phyloP scores from a whole-genome alignment of 2,888 invertebrate species.

The Peribatodes rhomboidaria region DNA sequence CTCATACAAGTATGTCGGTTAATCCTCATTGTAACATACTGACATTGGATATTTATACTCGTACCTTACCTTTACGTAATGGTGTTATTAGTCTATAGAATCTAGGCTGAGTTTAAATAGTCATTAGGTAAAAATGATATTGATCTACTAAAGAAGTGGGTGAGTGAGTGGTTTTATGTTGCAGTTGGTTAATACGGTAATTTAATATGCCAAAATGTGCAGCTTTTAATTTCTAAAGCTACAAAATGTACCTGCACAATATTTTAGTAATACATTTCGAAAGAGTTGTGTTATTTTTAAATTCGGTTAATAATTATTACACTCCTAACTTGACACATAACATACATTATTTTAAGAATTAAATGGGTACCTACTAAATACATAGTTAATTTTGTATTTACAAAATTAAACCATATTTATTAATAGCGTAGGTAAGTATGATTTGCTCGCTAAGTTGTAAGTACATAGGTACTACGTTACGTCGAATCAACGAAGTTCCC shows the following conservation, averaged over 20 bases:
- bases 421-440: not conserved
- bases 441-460: not conserved
- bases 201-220: not conserved
- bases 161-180: not conserved
- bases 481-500: not conserved
- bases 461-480: not conserved
- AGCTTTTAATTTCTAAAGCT: too few species aligned
- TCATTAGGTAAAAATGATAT: slow-evolving; percentile 28
- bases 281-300: too few species aligned
- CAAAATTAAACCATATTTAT: not conserved
- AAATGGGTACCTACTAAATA: too few species aligned
- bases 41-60: slow-evolving; percentile 28
- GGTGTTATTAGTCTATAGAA: slow-evolving; percentile 13
- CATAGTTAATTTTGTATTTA: too few species aligned
- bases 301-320: too few species aligned
- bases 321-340: too few species aligned
- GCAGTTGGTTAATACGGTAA: not conserved
- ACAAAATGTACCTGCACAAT: too few species aligned
- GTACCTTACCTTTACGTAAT: slow-evolving; percentile 22
- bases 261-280: too few species aligned
- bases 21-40: slow-evolving; percentile 25
- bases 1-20: slow-evolving; percentile 3
- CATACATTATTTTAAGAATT: too few species aligned
- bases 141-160: slow-evolving; percentile 37
- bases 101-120: slow-evolving; percentile 31